Evolutionary conservation across 2,113 vertebrate genomes (phyloP).

Genomic region (Melanostigma gelatinosum): DNA sequence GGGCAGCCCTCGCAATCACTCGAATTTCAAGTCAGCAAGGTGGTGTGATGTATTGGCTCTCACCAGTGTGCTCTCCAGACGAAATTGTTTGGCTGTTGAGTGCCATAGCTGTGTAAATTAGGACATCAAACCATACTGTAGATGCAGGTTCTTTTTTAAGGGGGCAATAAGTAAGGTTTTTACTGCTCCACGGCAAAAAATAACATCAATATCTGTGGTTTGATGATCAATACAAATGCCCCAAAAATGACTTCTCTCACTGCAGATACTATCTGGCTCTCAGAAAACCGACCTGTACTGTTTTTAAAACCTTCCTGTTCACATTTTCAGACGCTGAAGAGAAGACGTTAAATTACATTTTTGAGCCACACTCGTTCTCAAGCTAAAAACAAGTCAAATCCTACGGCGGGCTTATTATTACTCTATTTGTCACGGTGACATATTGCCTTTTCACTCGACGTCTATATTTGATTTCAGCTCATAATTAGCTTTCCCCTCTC

Average conservation of each 20-base stretch:
- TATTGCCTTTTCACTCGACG: slow-evolving; percentile 21
- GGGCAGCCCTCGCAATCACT: slow-evolving; percentile 43
- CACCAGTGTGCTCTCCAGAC: slow-evolving; percentile 17
- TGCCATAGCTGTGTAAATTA: slow-evolving; percentile 46
- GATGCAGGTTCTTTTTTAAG: slow-evolving; percentile 19
- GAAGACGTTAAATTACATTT: neutral
- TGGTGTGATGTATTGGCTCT: slow-evolving; percentile 58
- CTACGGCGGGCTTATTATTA: neutral
- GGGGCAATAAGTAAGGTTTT: slow-evolving; percentile 37
- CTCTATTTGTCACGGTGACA: slow-evolving; percentile 32
- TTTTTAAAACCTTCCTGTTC: neutral
- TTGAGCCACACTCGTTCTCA: neutral
- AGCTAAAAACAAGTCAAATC: slow-evolving; percentile 10
- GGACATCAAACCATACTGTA: slow-evolving; percentile 36
- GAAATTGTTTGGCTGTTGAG: slow-evolving; percentile 32
- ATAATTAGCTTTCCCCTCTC: slow-evolving; percentile 35
- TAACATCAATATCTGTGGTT: neutral
- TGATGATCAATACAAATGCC: slow-evolving; percentile 5
- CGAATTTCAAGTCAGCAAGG: slow-evolving; percentile 42
- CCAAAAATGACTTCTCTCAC: neutral
- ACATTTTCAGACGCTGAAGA: neutral
- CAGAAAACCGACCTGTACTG: neutral
- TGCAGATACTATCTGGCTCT: neutral
- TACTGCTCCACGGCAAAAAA: slow-evolving; percentile 27
- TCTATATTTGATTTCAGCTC: slow-evolving; percentile 24